These are phyloP conservation scores for Drosophila sechellia DNA, from an alignment of 1,140 invertebrate genomes.

Conservation along the genomic window DNA sequence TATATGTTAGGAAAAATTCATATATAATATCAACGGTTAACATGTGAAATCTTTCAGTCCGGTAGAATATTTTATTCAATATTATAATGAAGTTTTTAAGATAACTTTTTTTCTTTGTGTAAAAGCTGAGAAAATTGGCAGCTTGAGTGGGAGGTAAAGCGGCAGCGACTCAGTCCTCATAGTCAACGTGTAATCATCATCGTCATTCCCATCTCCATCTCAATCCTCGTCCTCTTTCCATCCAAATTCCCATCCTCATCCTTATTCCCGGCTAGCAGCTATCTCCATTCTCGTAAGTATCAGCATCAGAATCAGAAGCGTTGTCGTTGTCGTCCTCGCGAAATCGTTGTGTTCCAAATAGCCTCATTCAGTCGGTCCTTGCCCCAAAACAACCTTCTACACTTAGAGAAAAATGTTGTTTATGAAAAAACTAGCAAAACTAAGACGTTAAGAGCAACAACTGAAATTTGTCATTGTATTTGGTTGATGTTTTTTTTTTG, in stretches of 20 bases:
- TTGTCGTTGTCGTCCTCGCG: constrained; percentile 54
- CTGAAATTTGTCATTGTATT: too few species aligned
- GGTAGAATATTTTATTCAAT: too few species aligned
- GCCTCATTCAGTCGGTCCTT: constrained; percentile 65
- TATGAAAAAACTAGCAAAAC: not conserved
- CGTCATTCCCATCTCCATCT: constrained; percentile 39
- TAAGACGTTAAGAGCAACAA: not conserved
- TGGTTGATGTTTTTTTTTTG: not conserved
- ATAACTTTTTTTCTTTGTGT: not conserved
- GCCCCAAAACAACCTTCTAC: not conserved
- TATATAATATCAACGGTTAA: too few species aligned
- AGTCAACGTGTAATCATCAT: constrained; percentile 80
- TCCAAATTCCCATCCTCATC: constrained; percentile 36
- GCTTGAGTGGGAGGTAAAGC: constrained; percentile 8
- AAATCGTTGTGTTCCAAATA: constrained; percentile 79
- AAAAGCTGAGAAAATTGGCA: not conserved
- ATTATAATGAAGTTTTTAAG: too few species aligned
- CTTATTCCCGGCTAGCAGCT: constrained; percentile 25
- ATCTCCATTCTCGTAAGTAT: constrained; percentile 52
- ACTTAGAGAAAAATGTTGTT: constrained; percentile 11
- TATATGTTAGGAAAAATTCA: too few species aligned
- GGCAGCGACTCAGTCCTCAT: constrained; percentile 61
- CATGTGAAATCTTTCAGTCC: too few species aligned
- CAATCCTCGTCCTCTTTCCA: constrained; percentile 7
- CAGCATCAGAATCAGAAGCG: constrained; percentile 46